Base-by-base conservation (phyloP, 2,113 vertebrate genomes). In the Hydropotes inermis region DNA sequence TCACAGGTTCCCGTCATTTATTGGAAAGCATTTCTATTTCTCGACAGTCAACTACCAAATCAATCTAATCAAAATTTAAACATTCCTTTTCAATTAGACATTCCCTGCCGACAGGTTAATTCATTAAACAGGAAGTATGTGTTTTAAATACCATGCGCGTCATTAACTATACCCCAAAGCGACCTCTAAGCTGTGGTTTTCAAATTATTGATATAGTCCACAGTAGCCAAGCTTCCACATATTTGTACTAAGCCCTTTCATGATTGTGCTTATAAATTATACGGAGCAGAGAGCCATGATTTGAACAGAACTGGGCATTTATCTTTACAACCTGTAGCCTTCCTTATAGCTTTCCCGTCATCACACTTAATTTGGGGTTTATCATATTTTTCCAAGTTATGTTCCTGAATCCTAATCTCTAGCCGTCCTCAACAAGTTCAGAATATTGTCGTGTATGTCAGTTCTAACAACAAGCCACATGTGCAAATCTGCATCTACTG, bases 391-490 rank as follows among this genome's bases (percentile, higher is more conserved):
- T 87, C 17, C 79, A 43, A 50, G 14, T 30, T 86, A n/a, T 50
- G 6, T 19, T 92, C 58, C 60, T 64, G n/a, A 60, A 79, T 15
- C 7, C 11, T 36, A 33, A 39, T 45, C 17, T 58, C 16, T 74
- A 50, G 28, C 58, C 54, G 43, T 21, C 85, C 76, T 98, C 61
- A 55, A 82, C 91, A 94, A 93, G 13, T 55, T 87, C n/a, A 58
- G 54, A 92, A 86, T 95, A n/a, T 2, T 87, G 30, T 64, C 11
- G 54, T 27, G 11, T 16, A 19, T 39, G 95, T 95, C 95, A 96
- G 70, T 88, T 79, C 82, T 0, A 79, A 85, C 84, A 64, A 97
- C 87, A 97, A 98, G 86, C 86, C 90, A 89, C 54, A 91, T 86
- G 84, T 0, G 52, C 83, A 95, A 82, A 97, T 96, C 92, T 86